A percentile compares a stretch with the other conserved stretches of the same genome.
phyloP scores from a whole-genome alignment of 2,797 vertebrate species.

The Parauchenoglanis ngamensis region DNA sequence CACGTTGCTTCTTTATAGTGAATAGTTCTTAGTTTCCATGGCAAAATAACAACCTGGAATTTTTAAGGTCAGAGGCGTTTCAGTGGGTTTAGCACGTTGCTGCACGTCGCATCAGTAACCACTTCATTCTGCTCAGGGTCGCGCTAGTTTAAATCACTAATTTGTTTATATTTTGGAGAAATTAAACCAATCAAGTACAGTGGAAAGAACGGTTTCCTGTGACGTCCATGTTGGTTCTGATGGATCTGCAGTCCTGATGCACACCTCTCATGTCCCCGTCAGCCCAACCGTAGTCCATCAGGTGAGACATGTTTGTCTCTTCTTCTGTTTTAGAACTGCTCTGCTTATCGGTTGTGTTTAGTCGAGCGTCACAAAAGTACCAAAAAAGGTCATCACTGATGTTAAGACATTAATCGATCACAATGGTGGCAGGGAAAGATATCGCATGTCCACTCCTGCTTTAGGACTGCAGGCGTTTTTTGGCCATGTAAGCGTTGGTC shows the following conservation, averaged over 20 bases:
- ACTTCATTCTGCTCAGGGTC: too few species aligned
- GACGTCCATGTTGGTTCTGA: too few species aligned
- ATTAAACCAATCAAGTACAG: neutral
- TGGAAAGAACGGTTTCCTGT: neutral
- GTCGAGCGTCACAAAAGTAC: too few species aligned
- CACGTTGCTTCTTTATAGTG: neutral
- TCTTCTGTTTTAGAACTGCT: neutral
- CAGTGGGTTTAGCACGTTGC: too few species aligned
- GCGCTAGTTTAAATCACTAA: too few species aligned
- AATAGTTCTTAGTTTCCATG: neutral
- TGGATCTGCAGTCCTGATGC: neutral
- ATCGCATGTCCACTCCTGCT: neutral
- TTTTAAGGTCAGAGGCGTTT: neutral
- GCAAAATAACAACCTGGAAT: neutral
- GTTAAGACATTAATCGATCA: neutral
- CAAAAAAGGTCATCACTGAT: neutral
- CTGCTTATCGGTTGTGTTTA: neutral
- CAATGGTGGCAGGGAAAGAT: neutral
- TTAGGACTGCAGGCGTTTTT: slow-evolving; percentile 85
- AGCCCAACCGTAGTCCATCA: neutral
- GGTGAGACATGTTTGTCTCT: neutral
- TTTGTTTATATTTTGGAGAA: neutral
- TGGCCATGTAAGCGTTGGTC: slow-evolving; percentile 86
- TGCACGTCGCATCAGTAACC: too few species aligned
- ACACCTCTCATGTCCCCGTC: neutral